Conservation (phyloP, 2,797 vertebrate species). For the Sardinella longiceps region DNA sequence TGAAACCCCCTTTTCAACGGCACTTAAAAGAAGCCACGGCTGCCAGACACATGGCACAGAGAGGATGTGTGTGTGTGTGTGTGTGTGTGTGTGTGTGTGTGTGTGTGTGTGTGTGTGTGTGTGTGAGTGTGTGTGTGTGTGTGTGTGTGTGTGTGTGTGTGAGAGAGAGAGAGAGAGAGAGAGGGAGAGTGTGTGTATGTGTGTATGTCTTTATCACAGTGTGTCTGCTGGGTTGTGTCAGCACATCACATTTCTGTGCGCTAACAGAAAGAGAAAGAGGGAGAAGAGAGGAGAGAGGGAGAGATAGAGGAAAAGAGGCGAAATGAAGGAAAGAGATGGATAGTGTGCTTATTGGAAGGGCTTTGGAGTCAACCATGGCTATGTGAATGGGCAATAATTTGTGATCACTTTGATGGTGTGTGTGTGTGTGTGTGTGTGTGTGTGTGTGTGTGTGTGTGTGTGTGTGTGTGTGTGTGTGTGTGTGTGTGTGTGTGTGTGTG, state of each 20-base stretch:
- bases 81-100: constrained; percentile 33
- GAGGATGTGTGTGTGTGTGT: constrained; percentile 21
- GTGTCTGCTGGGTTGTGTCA: background rate
- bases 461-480: constrained; percentile 22
- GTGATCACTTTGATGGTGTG: background rate
- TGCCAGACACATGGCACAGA: constrained; percentile 14
- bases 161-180: background rate
- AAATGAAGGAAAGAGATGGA: background rate
- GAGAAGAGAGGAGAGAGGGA: background rate
- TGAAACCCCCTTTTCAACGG: background rate
- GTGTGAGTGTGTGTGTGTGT: constrained; percentile 9
- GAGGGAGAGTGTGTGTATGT: too few relatives aligned
- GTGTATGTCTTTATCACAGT: background rate
- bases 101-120: constrained; percentile 12
- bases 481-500: constrained; percentile 24
- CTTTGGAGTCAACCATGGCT: background rate
- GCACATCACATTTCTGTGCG: background rate
- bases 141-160: constrained; percentile 8
- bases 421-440: constrained; percentile 6
- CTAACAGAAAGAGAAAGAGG: background rate
- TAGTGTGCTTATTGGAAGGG: background rate
- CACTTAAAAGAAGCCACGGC: background rate
- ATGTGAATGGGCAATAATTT: background rate
- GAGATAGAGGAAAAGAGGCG: background rate
- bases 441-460: constrained; percentile 27